Evolutionary conservation across 2,888 invertebrate genomes (phyloP).

Genomic region (Aphrophora alni): DNA sequence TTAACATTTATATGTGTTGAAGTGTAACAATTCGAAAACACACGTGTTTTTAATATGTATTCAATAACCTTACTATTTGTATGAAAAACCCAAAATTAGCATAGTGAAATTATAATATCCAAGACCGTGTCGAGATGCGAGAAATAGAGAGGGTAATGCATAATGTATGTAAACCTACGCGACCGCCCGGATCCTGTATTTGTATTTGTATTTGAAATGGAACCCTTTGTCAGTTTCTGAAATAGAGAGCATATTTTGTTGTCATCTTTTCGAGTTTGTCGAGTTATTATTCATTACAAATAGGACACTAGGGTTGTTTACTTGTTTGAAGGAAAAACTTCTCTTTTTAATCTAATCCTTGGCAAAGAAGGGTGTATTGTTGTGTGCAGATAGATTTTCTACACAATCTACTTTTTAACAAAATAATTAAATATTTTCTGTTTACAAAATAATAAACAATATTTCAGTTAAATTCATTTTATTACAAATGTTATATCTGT

Average conservation of each 20-base stretch:
- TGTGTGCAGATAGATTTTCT: too few species aligned
- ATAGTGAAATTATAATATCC: not conserved
- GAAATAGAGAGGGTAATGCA: too few species aligned
- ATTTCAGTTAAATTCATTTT: too few species aligned
- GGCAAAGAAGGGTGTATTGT: not conserved
- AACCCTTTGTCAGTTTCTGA: not conserved
- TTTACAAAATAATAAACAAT: too few species aligned
- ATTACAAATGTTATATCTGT: too few species aligned
- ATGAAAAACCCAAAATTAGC: not conserved
- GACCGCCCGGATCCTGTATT: not conserved
- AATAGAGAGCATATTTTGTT: constrained; percentile 2
- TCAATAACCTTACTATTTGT: not conserved
- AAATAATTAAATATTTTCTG: too few species aligned
- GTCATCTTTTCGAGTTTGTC: not conserved
- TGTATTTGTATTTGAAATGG: not conserved
- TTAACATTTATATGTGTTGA: too few species aligned
- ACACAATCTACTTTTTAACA: too few species aligned
- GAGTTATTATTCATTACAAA: not conserved
- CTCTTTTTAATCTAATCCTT: not conserved
- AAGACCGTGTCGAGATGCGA: not conserved
- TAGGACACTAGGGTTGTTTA: not conserved
- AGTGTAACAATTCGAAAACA: too few species aligned
- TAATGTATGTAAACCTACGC: not conserved
- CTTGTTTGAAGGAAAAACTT: not conserved
- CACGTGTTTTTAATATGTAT: not conserved